Conservation (phyloP, 2,888 invertebrate species). For the Colletes collaris region DNA sequence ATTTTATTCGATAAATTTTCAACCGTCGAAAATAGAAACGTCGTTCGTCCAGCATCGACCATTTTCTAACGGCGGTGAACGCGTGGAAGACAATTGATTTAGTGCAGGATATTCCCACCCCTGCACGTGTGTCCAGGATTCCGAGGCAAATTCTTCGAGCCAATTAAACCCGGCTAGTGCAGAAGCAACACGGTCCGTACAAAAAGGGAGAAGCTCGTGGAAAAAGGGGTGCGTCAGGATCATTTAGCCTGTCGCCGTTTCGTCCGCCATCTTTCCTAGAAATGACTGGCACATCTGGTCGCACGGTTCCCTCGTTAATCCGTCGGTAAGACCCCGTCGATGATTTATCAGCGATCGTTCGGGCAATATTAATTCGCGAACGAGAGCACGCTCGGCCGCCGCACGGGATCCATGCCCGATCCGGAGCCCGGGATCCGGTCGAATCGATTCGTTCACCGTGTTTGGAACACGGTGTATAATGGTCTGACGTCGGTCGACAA, state of each 20-base stretch:
- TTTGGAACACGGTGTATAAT: conserved; percentile 29
- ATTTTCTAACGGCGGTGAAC: background rate
- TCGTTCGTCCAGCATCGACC: too few species aligned
- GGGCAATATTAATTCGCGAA: conserved; percentile 41
- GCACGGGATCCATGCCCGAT: background rate
- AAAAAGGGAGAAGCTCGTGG: conserved; percentile 10
- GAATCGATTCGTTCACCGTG: conserved; percentile 46
- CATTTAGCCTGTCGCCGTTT: conserved; percentile 34
- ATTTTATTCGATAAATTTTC: too few species aligned
- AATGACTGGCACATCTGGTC: conserved; percentile 63
- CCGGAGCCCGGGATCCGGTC: background rate
- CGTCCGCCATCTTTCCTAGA: conserved; percentile 57
- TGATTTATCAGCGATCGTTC: conserved; percentile 52
- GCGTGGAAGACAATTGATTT: conserved; percentile 5
- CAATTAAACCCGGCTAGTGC: conserved; percentile 21
- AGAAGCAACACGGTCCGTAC: background rate
- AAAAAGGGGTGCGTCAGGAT: conserved; percentile 25
- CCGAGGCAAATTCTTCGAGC: conserved; percentile 12
- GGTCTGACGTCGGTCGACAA: conserved; percentile 51
- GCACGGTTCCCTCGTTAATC: conserved; percentile 58
- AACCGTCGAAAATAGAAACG: too few species aligned
- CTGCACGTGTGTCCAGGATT: conserved; percentile 7
- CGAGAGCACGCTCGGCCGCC: conserved; percentile 4
- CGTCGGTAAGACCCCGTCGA: conserved; percentile 32
- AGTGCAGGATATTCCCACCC: background rate